phyloP scores from a whole-genome alignment of 1,140 invertebrate species.

The Ericerus pela region DNA sequence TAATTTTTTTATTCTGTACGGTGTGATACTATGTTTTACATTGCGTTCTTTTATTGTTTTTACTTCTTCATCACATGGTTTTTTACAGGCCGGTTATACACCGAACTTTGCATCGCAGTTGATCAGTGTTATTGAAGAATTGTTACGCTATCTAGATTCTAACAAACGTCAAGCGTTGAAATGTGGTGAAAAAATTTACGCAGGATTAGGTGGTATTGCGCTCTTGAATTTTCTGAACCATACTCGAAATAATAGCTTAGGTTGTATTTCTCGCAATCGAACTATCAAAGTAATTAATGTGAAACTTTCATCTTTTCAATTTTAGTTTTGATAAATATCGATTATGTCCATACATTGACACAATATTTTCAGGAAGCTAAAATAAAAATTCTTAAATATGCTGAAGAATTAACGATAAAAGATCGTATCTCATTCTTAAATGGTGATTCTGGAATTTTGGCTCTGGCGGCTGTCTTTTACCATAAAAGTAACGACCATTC shows the following conservation, averaged over 20 bases:
- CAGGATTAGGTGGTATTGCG: slow-evolving; percentile 18
- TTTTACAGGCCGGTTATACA: not conserved
- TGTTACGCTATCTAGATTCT: not conserved
- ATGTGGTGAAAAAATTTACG: slow-evolving; percentile 14
- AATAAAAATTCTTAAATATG: slow-evolving; percentile 9
- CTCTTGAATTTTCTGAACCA: slow-evolving; percentile 14
- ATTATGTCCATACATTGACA: not conserved
- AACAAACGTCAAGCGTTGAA: not conserved
- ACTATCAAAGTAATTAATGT: not conserved
- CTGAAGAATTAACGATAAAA: slow-evolving; percentile 10
- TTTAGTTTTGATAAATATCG: not conserved
- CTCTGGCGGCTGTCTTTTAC: slow-evolving; percentile 16
- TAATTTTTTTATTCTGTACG: not conserved
- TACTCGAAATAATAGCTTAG: not conserved
- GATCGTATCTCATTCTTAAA: slow-evolving; percentile 18
- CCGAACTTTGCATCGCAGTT: not conserved
- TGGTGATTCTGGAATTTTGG: slow-evolving; percentile 17
- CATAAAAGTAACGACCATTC: not conserved
- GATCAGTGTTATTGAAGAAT: not conserved
- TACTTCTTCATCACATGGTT: no score
- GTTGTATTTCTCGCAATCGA: not conserved
- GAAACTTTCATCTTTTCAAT: not conserved
- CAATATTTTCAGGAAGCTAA: slow-evolving; percentile 8
- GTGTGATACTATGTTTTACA: not conserved
- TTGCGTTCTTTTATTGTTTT: no score